Conservation (phyloP, 2,797 vertebrate species). For the Pseudochromis fuscus region DNA sequence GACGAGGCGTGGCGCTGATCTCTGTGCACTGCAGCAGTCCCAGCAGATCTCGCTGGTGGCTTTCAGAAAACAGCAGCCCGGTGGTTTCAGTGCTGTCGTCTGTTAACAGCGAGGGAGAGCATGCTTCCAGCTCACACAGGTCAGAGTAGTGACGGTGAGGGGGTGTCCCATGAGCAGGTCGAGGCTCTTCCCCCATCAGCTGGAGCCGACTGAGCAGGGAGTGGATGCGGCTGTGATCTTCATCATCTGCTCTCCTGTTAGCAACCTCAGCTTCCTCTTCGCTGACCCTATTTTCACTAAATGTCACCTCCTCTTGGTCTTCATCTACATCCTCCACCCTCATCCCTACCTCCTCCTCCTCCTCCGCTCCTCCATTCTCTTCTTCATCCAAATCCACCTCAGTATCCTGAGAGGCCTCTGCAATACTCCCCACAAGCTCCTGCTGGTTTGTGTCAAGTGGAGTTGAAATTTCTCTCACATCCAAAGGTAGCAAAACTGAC, state of each 20-base stretch:
- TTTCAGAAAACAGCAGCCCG: constrained; percentile 89
- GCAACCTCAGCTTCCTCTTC: constrained; percentile 29
- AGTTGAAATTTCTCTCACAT: constrained; percentile 17
- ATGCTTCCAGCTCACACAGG: constrained; percentile 13
- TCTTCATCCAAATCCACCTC: constrained; percentile 24
- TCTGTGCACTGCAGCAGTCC: constrained; percentile 86
- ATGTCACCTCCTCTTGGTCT: constrained; percentile 12
- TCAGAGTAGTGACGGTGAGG: constrained; percentile 26
- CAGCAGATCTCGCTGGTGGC: constrained; percentile 85
- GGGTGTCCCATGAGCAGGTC: background rate
- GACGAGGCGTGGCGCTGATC: constrained; percentile 37
- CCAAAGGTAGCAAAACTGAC: constrained; percentile 18
- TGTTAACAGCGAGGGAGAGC: constrained; percentile 23
- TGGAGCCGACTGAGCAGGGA: constrained; percentile 87
- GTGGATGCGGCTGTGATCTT: constrained; percentile 85
- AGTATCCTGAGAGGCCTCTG: constrained; percentile 18
- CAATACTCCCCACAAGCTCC: constrained; percentile 20
- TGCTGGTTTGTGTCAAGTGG: constrained; percentile 18
- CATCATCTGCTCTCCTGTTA: constrained; percentile 63
- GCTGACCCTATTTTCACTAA: background rate
- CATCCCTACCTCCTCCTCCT: background rate
- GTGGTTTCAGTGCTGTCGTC: constrained; percentile 65
- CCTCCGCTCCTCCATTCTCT: constrained; percentile 4
- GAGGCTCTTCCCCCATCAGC: constrained; percentile 75
- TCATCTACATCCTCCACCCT: background rate